phyloP scores from a whole-genome alignment of 2,113 vertebrate genomes.

The Callipepla californica region DNA sequence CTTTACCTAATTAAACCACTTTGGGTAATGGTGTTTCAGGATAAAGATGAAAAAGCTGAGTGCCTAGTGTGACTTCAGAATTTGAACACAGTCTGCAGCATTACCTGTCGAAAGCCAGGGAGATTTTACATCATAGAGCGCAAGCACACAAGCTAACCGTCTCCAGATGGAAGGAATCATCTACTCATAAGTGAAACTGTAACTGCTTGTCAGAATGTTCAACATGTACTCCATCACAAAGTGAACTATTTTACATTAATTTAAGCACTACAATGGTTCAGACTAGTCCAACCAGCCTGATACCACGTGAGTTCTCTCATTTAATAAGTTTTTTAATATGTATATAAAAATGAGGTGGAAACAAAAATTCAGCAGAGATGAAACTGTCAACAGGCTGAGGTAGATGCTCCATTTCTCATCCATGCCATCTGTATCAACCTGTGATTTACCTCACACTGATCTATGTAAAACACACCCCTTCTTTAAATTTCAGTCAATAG shows the following conservation, averaged over 20 bases:
- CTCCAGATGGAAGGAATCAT: background rate
- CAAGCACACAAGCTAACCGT: background rate
- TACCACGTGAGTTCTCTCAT: background rate
- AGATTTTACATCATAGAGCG: background rate
- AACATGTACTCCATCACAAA: background rate
- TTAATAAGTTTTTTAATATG: background rate
- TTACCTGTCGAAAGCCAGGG: background rate
- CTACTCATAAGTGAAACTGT: accelerated
- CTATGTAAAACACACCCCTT: background rate
- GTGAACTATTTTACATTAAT: background rate
- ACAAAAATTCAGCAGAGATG: background rate
- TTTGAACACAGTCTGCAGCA: background rate
- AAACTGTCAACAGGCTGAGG: accelerated
- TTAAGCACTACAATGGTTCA: background rate
- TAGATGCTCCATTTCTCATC: background rate
- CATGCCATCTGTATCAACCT: background rate
- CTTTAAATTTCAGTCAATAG: background rate
- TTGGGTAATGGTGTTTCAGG: background rate
- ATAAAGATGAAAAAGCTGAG: background rate
- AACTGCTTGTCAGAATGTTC: background rate
- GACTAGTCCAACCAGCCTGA: background rate
- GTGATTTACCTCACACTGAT: background rate
- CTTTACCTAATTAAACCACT: background rate
- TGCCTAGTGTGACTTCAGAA: background rate
- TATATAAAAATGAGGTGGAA: background rate